Percentiles rank a stretch among this genome's conserved stretches.
phyloP scores from a whole-genome alignment of 2,888 invertebrate species.

The Trachelus troglodyta region DNA sequence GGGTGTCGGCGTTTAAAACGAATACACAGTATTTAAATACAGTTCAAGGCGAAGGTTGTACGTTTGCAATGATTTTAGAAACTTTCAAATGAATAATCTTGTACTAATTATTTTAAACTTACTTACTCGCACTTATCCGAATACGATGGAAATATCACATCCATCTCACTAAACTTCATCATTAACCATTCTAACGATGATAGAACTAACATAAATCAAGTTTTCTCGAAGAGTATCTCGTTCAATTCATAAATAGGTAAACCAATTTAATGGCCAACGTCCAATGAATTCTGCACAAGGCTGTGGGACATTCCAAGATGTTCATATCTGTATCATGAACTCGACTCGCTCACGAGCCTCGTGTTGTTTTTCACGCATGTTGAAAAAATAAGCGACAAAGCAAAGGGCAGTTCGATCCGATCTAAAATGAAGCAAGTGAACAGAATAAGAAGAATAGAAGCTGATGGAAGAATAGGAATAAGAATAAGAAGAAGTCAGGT shows the following conservation, averaged over 20 bases:
- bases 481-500: constrained; percentile 3
- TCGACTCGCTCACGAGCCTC: background rate
- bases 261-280: background rate
- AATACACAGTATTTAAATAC: too few species aligned
- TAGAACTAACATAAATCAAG: too few species aligned
- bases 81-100: too few species aligned
- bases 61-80: too few species aligned
- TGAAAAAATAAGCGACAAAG: background rate
- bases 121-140: too few species aligned
- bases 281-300: background rate
- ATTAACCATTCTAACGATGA: too few species aligned
- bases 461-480: background rate
- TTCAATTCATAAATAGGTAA: background rate
- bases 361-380: background rate
- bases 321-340: background rate
- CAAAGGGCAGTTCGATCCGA: background rate
- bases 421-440: background rate
- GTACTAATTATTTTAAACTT: too few species aligned
- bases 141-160: too few species aligned
- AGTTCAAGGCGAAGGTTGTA: too few species aligned
- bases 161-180: too few species aligned
- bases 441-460: background rate
- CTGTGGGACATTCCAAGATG: background rate
- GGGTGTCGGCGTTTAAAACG: too few species aligned
- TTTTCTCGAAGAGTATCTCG: background rate